A percentile compares a stretch with the other conserved stretches of the same genome.
Evolutionary conservation across 2,113 vertebrate genomes (phyloP).

Genomic region (Tragelaphus buxtoni): DNA sequence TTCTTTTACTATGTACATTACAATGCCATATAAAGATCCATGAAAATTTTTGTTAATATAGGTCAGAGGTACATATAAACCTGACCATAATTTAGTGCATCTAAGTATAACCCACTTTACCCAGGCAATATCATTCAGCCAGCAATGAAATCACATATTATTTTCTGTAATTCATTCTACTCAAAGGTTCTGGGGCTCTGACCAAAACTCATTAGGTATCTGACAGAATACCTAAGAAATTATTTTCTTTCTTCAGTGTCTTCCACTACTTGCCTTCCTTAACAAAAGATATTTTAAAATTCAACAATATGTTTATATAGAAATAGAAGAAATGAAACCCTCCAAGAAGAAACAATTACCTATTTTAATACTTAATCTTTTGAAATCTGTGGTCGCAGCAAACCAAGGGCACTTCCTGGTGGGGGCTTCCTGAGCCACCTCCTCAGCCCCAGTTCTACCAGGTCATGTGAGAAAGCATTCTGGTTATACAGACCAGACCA

Average conservation of each 20-base stretch:
- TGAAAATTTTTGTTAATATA: background rate
- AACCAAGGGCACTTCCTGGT: background rate
- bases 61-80: background rate
- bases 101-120: conserved; percentile 3
- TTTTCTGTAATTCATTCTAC: background rate
- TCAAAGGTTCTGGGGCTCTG: background rate
- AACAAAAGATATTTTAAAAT: background rate
- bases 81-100: background rate
- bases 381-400: background rate
- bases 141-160: background rate
- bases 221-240: background rate
- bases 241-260: background rate
- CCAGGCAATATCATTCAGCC: background rate
- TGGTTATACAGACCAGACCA: background rate
- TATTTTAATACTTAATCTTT: background rate
- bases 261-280: background rate
- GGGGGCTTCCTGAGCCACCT: background rate
- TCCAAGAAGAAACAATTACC: background rate
- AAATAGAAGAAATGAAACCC: background rate
- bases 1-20: background rate
- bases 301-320: background rate
- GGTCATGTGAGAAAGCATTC: background rate
- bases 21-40: background rate
- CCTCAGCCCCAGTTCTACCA: background rate
- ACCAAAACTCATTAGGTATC: background rate